Percentiles rank a stretch among this genome's conserved stretches.
phyloP scores from a whole-genome alignment of 2,888 invertebrate species.

The Rhagonycha lutea region DNA sequence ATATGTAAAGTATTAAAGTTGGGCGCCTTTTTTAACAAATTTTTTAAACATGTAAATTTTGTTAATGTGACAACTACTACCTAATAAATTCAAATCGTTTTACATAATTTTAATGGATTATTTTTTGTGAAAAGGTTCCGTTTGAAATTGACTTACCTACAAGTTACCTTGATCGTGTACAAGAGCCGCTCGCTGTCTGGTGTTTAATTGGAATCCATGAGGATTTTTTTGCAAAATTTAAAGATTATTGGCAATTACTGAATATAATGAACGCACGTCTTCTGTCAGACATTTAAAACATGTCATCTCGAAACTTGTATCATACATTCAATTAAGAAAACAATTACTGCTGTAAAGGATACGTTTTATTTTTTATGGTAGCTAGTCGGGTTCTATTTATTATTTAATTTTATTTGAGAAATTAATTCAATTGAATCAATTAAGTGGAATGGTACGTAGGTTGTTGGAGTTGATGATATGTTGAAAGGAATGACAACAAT shows the following conservation, averaged over 20 bases:
- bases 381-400: conserved; percentile 11
- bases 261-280: conserved; percentile 19
- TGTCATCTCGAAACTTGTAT: conserved; percentile 16
- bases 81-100: neutral
- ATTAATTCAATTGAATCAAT: conserved; percentile 25
- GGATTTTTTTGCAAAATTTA: conserved; percentile 4
- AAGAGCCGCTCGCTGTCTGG: neutral
- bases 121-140: neutral
- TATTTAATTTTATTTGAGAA: conserved; percentile 23
- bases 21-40: neutral
- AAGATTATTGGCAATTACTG: conserved; percentile 21
- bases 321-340: conserved; percentile 27
- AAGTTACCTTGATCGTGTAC: conserved; percentile 12
- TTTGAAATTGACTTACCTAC: neutral
- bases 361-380: conserved; percentile 17
- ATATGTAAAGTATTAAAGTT: neutral
- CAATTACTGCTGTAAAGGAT: conserved; percentile 26
- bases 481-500: neutral
- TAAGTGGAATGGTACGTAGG: conserved; percentile 6
- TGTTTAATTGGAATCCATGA: conserved; percentile 13
- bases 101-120: neutral
- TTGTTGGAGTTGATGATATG: neutral
- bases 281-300: conserved; percentile 19
- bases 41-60: neutral
- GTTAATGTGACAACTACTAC: neutral